Evolutionary conservation across 1,140 invertebrate species (phyloP).

Genomic region (Zelostemma sp.): DNA sequence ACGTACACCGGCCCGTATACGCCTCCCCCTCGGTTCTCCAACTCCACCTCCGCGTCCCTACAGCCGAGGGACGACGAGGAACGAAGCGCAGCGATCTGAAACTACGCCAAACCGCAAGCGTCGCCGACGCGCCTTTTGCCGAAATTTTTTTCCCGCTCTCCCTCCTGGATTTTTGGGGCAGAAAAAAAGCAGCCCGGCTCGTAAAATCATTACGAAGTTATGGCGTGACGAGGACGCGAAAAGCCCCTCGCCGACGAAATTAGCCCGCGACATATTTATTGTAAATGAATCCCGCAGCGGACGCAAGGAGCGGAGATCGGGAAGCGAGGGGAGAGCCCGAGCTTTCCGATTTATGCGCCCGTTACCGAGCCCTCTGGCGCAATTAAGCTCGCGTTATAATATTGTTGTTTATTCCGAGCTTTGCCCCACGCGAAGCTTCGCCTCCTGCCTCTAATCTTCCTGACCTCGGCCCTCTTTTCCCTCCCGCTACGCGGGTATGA

Average conservation of each 20-base stretch:
- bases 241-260: slow-evolving; percentile 61
- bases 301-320: slow-evolving; percentile 34
- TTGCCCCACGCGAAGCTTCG: slow-evolving; percentile 58
- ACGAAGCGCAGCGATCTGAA: slow-evolving; percentile 53
- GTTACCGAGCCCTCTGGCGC: slow-evolving; percentile 66
- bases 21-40: slow-evolving; percentile 20
- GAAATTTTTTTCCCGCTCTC: slow-evolving; percentile 25
- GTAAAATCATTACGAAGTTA: not conserved
- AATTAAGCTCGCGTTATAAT: slow-evolving; percentile 70
- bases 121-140: slow-evolving; percentile 45
- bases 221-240: slow-evolving; percentile 28
- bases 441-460: slow-evolving; percentile 61
- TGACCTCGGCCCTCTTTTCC: slow-evolving; percentile 53
- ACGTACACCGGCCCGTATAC: slow-evolving; percentile 37
- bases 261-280: slow-evolving; percentile 69
- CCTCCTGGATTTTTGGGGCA: no score
- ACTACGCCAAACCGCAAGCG: slow-evolving; percentile 63
- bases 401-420: slow-evolving; percentile 67
- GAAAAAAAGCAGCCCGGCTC: no score
- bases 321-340: slow-evolving; percentile 24
- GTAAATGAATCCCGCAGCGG: slow-evolving; percentile 65
- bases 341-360: slow-evolving; percentile 64
- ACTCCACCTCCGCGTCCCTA: slow-evolving; percentile 34
- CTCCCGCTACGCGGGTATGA: slow-evolving; percentile 21
- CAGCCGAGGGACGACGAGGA: slow-evolving; percentile 33